Conservation (phyloP, 2,113 vertebrate species). For the Nesoenas mayeri region DNA sequence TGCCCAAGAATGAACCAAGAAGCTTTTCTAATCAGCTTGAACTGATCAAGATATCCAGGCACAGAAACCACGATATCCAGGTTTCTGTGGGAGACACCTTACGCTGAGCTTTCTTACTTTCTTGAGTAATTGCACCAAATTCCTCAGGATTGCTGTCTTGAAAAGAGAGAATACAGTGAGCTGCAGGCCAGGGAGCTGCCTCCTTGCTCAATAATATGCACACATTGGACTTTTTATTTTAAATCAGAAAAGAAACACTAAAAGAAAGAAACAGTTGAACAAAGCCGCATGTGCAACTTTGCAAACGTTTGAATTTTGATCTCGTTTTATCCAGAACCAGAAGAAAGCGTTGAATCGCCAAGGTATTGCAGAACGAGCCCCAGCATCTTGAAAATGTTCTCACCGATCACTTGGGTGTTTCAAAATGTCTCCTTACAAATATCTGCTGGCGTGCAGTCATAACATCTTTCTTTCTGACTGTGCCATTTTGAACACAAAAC, state of each 20-base stretch:
- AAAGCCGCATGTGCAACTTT: not conserved
- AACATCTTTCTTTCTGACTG: not conserved
- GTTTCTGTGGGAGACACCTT: constrained; percentile 14
- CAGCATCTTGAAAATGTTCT: not conserved
- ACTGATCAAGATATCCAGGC: constrained; percentile 16
- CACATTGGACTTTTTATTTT: too few relatives aligned
- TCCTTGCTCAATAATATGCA: not conserved
- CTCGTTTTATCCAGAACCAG: not conserved
- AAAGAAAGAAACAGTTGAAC: not conserved
- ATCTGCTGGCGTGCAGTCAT: constrained; percentile 1
- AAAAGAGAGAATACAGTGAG: not conserved
- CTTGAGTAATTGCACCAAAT: not conserved
- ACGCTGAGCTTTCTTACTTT: not conserved
- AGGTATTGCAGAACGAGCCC: not conserved
- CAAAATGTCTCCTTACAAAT: constrained; percentile 36
- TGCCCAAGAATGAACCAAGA: constrained; percentile 33
- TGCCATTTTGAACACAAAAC: not conserved
- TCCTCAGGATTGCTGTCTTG: not conserved
- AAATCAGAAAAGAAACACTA: not conserved
- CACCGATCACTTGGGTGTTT: not conserved
- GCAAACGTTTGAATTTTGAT: not conserved
- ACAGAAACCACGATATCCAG: not conserved
- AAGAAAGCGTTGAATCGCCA: not conserved
- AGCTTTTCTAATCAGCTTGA: constrained; percentile 59
- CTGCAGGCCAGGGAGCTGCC: not conserved